phyloP scores from a whole-genome alignment of 2,888 invertebrate genomes.

The Drosophila rellima region DNA sequence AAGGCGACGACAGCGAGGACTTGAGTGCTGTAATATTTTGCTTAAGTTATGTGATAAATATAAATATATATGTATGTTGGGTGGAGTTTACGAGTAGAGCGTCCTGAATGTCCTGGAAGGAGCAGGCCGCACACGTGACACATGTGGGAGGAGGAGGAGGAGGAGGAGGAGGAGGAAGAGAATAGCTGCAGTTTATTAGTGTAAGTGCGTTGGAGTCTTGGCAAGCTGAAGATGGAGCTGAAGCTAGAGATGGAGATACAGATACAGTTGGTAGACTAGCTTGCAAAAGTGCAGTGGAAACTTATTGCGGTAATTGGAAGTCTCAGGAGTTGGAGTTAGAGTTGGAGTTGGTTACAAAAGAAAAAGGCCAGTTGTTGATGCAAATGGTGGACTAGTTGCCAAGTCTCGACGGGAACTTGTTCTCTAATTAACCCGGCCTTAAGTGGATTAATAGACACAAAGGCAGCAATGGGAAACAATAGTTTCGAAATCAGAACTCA shows the following conservation, averaged over 20 bases:
- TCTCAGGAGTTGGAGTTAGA: conserved; percentile 33
- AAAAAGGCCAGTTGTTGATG: conserved; percentile 33
- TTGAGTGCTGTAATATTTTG: conserved; percentile 61
- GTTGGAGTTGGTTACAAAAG: conserved; percentile 37
- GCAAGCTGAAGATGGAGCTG: conserved; percentile 8
- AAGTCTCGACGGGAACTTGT: not conserved
- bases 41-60: conserved; percentile 79
- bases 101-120: not conserved
- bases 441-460: conserved; percentile 1
- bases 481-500: conserved; percentile 50
- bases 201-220: conserved; percentile 64
- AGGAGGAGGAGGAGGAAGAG: no score
- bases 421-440: conserved; percentile 5
- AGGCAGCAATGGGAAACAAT: not conserved
- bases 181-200: conserved; percentile 64
- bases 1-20: conserved; percentile 39
- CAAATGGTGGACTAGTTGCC: conserved; percentile 16
- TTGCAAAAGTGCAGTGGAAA: not conserved
- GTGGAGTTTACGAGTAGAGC: not conserved
- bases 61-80: conserved; percentile 28
- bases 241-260: not conserved
- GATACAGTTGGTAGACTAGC: not conserved
- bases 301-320: conserved; percentile 44
- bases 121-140: conserved; percentile 34
- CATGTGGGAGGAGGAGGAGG: conserved; percentile 33